Percentiles rank a stretch among this genome's conserved stretches.
Conservation (phyloP, 1,140 invertebrate species). For the Rhagoletis pomonella region DNA sequence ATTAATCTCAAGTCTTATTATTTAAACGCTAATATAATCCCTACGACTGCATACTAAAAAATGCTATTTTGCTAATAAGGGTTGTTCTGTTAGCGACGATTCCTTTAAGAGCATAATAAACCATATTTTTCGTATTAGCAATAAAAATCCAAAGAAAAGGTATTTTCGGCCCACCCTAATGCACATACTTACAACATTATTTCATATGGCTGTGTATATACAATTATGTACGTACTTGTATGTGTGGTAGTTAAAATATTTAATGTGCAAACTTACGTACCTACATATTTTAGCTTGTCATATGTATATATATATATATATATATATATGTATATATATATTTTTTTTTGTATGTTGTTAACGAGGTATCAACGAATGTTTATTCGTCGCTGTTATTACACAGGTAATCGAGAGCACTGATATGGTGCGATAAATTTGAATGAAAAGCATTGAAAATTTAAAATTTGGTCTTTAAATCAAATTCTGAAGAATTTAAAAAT, state of each 20-base stretch:
- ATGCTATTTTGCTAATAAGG: no score
- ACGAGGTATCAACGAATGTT: neutral
- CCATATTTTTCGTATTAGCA: no score
- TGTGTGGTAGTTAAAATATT: neutral
- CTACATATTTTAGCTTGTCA: neutral
- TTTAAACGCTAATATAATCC: no score
- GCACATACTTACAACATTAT: neutral
- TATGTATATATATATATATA: no score
- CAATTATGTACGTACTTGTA: neutral
- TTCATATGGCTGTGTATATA: no score
- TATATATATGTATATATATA: neutral
- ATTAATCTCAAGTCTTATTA: no score
- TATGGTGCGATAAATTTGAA: neutral
- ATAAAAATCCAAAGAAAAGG: no score
- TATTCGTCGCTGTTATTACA: neutral
- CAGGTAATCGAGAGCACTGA: neutral
- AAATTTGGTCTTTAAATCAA: neutral
- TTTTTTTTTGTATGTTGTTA: neutral
- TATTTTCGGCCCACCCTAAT: neutral
- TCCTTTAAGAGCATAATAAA: no score
- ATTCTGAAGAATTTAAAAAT: neutral
- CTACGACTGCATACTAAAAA: no score
- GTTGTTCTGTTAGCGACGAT: no score
- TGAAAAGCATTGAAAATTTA: neutral
- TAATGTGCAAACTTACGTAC: neutral